Evolutionary conservation across 2,113 vertebrate species (phyloP).

Genomic region (Sinosuthora webbiana): DNA sequence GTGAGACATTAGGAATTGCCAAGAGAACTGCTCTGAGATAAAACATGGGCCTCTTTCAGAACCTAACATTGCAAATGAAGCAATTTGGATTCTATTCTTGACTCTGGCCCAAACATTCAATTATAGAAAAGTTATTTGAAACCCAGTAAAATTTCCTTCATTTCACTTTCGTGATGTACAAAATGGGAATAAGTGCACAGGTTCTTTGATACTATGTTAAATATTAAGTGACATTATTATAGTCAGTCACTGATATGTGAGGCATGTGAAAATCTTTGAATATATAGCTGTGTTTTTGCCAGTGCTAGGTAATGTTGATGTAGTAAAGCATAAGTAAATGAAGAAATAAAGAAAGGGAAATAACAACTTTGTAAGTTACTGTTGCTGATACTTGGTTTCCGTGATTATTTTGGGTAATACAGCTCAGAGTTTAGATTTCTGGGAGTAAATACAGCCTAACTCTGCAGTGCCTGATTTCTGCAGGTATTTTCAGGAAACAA

Average conservation of each 20-base stretch:
- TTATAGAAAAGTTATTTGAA: slow-evolving; percentile 29
- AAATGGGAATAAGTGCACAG: neutral
- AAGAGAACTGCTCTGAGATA: neutral
- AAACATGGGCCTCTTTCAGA: neutral
- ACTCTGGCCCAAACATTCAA: slow-evolving; percentile 8
- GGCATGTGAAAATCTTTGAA: neutral
- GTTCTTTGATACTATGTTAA: neutral
- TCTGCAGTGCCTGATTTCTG: neutral
- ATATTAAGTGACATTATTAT: neutral
- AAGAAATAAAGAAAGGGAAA: neutral
- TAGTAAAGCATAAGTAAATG: neutral
- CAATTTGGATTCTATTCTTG: neutral
- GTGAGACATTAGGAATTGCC: neutral
- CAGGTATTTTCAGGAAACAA: neutral
- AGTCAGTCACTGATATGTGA: neutral
- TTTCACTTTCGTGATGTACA: neutral
- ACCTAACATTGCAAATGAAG: neutral
- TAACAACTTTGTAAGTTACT: neutral
- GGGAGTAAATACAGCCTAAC: neutral
- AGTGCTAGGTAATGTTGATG: neutral
- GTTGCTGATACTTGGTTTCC: neutral
- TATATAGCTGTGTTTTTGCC: neutral
- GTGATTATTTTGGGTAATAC: neutral
- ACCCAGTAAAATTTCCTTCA: slow-evolving; percentile 9
- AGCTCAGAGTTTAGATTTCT: neutral